These are phyloP conservation scores for Drosophila santomea DNA, from an alignment of 1,140 invertebrate genomes.

Conservation along the genomic window DNA sequence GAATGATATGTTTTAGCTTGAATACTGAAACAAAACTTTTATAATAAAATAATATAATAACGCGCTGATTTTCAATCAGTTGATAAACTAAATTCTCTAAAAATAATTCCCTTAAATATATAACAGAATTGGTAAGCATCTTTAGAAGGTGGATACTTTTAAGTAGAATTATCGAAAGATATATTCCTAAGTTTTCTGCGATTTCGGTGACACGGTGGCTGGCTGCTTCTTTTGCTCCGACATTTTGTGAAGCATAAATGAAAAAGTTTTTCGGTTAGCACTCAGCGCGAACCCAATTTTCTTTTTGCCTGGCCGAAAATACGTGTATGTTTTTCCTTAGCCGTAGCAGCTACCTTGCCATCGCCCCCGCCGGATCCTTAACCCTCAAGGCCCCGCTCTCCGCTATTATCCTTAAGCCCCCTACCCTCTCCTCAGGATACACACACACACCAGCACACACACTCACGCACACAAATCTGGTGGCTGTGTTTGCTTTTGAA, in stretches of 20 bases:
- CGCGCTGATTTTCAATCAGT: too few relatives aligned
- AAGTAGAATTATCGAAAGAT: too few relatives aligned
- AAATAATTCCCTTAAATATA: too few relatives aligned
- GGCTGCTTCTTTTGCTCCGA: conserved; percentile 31
- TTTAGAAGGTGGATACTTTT: too few relatives aligned
- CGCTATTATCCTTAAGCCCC: conserved; percentile 2
- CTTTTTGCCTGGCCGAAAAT: conserved; percentile 75
- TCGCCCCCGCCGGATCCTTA: conserved; percentile 15
- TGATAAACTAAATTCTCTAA: too few relatives aligned
- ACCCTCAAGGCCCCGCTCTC: conserved; percentile 26
- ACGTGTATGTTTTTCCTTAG: conserved; percentile 83
- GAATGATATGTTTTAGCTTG: too few relatives aligned
- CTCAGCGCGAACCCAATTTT: conserved; percentile 77
- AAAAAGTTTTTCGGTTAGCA: conserved; percentile 81
- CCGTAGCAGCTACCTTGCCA: conserved; percentile 48
- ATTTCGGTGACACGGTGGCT: conserved; percentile 33
- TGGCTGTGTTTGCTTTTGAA: conserved; percentile 78
- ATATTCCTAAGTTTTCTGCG: neutral
- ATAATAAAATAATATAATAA: too few relatives aligned
- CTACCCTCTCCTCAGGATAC: neutral
- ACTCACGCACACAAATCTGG: neutral
- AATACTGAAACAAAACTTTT: too few relatives aligned
- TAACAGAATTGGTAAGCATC: too few relatives aligned
- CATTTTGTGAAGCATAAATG: conserved; percentile 68
- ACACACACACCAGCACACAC: neutral